These are phyloP conservation scores for Sthenelais limicola DNA, from an alignment of 2,888 invertebrate genomes.

Conservation along the genomic window DNA sequence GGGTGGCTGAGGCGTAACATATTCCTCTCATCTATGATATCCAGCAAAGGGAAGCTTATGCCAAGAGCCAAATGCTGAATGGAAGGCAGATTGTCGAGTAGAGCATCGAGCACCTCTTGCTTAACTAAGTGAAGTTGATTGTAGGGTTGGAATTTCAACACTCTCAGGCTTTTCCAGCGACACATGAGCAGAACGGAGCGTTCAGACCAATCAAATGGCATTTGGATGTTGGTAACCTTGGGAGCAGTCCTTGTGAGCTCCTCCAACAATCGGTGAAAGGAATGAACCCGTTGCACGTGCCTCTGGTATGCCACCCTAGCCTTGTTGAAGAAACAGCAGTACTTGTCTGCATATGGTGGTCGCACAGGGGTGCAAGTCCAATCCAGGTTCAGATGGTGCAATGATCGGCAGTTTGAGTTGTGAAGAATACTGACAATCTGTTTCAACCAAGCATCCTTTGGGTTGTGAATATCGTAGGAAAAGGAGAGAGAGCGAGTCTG, in stretches of 20 bases:
- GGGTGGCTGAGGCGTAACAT: slow-evolving; percentile 17
- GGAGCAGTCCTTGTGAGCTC: slow-evolving; percentile 34
- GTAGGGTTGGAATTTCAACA: slow-evolving; percentile 13
- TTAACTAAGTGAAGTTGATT: not conserved
- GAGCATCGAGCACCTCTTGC: slow-evolving; percentile 23
- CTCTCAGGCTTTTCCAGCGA: slow-evolving; percentile 3
- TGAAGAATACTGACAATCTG: slow-evolving; percentile 1
- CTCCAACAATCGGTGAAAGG: slow-evolving; percentile 28
- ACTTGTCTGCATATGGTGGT: slow-evolving; percentile 34
- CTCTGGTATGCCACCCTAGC: slow-evolving; percentile 16
- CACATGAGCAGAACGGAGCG: slow-evolving; percentile 37
- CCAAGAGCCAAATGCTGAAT: slow-evolving; percentile 7
- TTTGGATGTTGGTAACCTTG: not conserved
- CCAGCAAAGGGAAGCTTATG: slow-evolving; percentile 9
- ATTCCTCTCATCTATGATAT: not conserved
- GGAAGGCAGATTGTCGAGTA: slow-evolving; percentile 11
- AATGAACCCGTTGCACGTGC: slow-evolving; percentile 19
- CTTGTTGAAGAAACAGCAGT: slow-evolving; percentile 43
- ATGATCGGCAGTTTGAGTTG: slow-evolving; percentile 19
- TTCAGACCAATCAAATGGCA: slow-evolving; percentile 41
- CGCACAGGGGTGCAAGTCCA: slow-evolving; percentile 36
- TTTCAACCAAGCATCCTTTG: slow-evolving; percentile 32
- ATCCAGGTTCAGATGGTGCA: not conserved
- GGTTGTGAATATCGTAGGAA: slow-evolving; percentile 24
- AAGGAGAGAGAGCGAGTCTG: slow-evolving; percentile 4